Evolutionary conservation across 1,140 invertebrate genomes (phyloP).

Genomic region (Heliconius eleuchia): DNA sequence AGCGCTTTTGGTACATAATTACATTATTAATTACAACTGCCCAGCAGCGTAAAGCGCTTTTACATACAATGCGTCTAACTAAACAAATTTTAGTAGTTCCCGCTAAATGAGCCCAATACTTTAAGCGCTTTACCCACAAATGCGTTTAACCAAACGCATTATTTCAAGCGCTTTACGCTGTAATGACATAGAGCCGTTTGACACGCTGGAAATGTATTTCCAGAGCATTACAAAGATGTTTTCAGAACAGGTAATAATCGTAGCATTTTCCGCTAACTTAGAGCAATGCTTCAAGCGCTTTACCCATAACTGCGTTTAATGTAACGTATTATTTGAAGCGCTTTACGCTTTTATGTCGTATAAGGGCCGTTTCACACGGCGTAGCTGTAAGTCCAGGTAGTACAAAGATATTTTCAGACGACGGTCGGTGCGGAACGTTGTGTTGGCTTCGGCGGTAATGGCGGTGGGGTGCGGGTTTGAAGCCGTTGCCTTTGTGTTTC

Average conservation of each 20-base stretch:
- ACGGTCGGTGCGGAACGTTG: conserved; percentile 51
- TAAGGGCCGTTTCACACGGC: conserved; percentile 8
- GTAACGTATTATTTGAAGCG: background rate
- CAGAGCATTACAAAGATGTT: no score
- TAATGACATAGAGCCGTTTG: background rate
- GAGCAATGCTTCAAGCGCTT: background rate
- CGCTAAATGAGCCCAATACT: background rate
- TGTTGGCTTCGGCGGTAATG: conserved; percentile 47
- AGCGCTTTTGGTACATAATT: background rate
- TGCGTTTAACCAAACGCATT: background rate
- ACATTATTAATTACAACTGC: no score
- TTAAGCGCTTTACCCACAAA: background rate
- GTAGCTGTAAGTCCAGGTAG: background rate
- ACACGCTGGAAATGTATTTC: no score
- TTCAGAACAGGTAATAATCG: background rate
- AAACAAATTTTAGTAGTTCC: background rate
- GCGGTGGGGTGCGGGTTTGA: conserved; percentile 41
- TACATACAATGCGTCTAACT: background rate
- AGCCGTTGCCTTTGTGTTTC: conserved; percentile 59
- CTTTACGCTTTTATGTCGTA: background rate
- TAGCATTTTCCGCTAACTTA: background rate
- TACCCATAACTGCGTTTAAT: background rate
- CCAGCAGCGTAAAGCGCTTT: background rate
- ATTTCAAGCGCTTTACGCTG: conserved; percentile 1
- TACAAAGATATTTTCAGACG: conserved; percentile 44